Evolutionary conservation across 2,797 vertebrate species (phyloP), one percentile per base, ranked within the genome.

Genomic region (Dendrocincla tyrannina): DNA sequence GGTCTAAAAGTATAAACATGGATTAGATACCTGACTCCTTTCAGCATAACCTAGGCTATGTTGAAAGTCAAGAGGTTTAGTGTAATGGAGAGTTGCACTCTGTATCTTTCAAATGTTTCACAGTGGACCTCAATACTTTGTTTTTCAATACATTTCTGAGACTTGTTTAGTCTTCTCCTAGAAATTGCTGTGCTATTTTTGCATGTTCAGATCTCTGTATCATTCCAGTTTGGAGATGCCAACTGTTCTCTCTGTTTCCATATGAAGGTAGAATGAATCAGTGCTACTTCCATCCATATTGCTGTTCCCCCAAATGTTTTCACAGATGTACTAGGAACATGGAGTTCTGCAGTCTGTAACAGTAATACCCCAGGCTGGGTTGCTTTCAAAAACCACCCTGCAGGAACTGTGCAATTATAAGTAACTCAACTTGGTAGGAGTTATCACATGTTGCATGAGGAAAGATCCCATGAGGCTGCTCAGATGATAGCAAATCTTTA

Each of bases 161-260:
- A 67, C 2, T 2, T 18, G 13, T 72, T 89, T 92, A 23, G 13
- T 56, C 41, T 83, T 85, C 35, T 87, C 88, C 58, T 93, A 66
- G 92, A 97, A 96, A 96, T 66, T 89, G 69, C 42, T 62, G 47
- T n/a, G 58, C 73, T 96, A 91, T 96, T 96, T 97, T 95, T 90
- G 79, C 44, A n/a, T 90, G 84, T 90, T 91, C 94, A 88, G 69
- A 86, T 91, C 56, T 93, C 79, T 94, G 56, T 85, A 86, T 81
- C 55, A 82, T 92, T 95, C 85, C 87, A 92, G 62, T 94, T 95
- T 91, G 77, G 85, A 93, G 80, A 89, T 63, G 73, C 96, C 94
- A 96, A 96, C 95, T 96, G 95, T 97, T 96, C 92, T 17, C 92
- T 93, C 95, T 88, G 85, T 79, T 95, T 93, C 90, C 85, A 55